Conservation (phyloP, 2,888 invertebrate genomes). For the Carcina quercana region DNA sequence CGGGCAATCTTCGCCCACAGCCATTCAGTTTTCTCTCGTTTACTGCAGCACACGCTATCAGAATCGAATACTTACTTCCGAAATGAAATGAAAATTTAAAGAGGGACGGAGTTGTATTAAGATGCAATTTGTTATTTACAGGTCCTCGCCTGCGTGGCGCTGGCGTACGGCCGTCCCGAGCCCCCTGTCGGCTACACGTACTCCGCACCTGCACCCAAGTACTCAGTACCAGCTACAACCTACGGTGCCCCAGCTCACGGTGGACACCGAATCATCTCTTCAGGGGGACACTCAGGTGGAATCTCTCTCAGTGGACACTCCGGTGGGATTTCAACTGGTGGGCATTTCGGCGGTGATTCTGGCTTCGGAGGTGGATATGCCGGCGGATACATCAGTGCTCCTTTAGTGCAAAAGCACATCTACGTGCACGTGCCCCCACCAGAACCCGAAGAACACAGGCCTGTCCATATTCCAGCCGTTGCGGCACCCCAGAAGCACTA, state of each 20-base stretch:
- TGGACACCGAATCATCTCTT: slow-evolving; percentile 26
- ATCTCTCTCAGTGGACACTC: slow-evolving; percentile 29
- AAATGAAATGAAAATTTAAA: no score
- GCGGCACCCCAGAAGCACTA: slow-evolving; percentile 90
- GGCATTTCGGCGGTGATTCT: slow-evolving; percentile 31
- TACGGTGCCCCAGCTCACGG: slow-evolving; percentile 37
- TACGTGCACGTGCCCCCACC: slow-evolving; percentile 93
- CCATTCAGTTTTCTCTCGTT: no score
- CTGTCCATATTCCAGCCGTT: slow-evolving; percentile 76
- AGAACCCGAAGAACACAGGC: slow-evolving; percentile 84
- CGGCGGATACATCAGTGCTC: slow-evolving; percentile 67
- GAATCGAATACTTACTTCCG: no score
- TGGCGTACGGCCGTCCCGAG: slow-evolving; percentile 64
- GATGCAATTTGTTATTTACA: no score
- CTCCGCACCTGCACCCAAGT: slow-evolving; percentile 45
- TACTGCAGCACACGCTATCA: no score
- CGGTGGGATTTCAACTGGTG: slow-evolving; percentile 26
- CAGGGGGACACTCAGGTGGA: slow-evolving; percentile 39
- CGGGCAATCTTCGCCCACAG: no score
- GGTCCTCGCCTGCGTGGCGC: slow-evolving; percentile 66
- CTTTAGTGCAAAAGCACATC: slow-evolving; percentile 88
- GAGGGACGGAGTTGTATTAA: no score
- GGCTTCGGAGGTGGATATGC: slow-evolving; percentile 57
- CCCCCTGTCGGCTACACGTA: slow-evolving; percentile 70
- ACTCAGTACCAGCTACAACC: slow-evolving; percentile 38